Percentiles rank a stretch among this genome's conserved stretches.
phyloP scores from a whole-genome alignment of 1,140 invertebrate genomes.

The Atopsyche davidsoni region DNA sequence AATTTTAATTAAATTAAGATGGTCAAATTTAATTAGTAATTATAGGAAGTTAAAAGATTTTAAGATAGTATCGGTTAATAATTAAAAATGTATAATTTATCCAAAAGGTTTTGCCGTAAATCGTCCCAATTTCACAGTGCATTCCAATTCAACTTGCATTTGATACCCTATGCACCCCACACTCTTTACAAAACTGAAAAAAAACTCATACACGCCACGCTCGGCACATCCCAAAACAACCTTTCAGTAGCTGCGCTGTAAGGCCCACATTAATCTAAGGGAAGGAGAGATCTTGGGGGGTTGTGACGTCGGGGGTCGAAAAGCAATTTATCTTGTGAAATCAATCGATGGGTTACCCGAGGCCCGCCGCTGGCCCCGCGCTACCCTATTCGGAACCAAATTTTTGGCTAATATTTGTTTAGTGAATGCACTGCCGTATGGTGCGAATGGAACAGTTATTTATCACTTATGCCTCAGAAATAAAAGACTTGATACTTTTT shows the following conservation, averaged over 20 bases:
- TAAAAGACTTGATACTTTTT: no score
- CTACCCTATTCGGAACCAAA: constrained; percentile 17
- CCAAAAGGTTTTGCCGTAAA: no score
- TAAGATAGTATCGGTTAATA: no score
- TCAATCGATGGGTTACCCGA: constrained; percentile 26
- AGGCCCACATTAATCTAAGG: background rate
- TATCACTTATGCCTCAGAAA: no score
- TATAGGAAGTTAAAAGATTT: no score
- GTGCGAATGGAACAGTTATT: no score
- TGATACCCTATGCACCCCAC: constrained; percentile 17
- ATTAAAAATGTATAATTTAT: no score
- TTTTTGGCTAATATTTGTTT: constrained; percentile 30
- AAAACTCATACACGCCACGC: no score
- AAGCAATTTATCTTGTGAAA: constrained; percentile 30
- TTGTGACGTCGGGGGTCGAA: constrained; percentile 11
- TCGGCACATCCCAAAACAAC: no score
- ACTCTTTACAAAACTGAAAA: no score
- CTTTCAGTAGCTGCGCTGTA: background rate
- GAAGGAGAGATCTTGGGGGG: constrained; percentile 3
- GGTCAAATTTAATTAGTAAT: no score
- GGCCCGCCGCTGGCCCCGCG: constrained; percentile 4
- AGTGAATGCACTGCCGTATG: constrained; percentile 18
- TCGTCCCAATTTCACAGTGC: constrained; percentile 30
- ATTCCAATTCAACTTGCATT: constrained; percentile 24
- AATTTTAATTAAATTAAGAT: no score